Base-by-base conservation (phyloP, 2,797 vertebrate species). In the Synanceia verrucosa region DNA sequence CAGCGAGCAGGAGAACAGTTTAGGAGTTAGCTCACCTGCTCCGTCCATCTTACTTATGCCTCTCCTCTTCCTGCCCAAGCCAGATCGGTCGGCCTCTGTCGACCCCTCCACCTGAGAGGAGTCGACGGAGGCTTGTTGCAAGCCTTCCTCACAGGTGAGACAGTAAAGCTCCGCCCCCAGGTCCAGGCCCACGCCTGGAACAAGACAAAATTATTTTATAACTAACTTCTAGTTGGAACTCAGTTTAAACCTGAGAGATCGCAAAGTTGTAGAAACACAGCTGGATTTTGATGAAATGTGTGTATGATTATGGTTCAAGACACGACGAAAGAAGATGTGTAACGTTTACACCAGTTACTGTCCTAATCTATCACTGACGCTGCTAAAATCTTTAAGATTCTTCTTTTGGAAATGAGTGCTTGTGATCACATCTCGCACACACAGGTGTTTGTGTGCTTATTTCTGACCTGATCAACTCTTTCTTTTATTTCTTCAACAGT, bases 1-100 rank as follows among this genome's bases (percentile, higher is more conserved):
- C 80, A 98, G 94, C 48, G 96, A 94, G 92, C 97, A 99, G 23
- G 95, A 91, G 93, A 93, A 97, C 47, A 95, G 88, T 26, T 96
- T 95, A 13, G 86, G 74, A 21, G 93, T 12, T 26, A 56, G 1
- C 29, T 37, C 46, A 1, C 9, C 24, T n/a, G 24, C 18, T 4
- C 36, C 57, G 1, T 8, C 36, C 1, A 13, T 6, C 63, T 75
- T 75, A 1, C 29, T 44, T 1, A 3, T 1, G 0, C 19, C n/a
- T 10, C 63, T 70, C 60, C 41, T 70, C 76, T 69, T 79, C 56
- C 62, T 29, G 44, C 56, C 16, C 0, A 65, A 41, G 37, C 23
- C 33, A 0, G n/a, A 11, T 21, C 29, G 2, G 51, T 84, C 60
- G 0, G 58, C 56, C 11, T 43, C 57, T 12, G 14, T 60, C 1